phyloP scores from a whole-genome alignment of 2,113 vertebrate genomes.

The Perca schrenkii region DNA sequence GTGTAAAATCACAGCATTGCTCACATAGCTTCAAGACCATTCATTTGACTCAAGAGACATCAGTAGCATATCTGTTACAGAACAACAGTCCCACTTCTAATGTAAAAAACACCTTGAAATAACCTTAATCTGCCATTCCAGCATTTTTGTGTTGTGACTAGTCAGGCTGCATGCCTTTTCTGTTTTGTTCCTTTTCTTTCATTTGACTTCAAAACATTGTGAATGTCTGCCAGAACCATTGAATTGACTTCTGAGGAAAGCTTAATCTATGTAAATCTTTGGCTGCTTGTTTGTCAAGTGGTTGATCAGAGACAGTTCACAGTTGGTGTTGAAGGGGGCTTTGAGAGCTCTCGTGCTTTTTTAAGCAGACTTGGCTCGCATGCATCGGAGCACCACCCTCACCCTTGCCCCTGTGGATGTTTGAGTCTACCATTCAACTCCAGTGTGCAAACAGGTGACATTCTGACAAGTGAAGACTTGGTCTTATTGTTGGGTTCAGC shows the following conservation, averaged over 20 bases:
- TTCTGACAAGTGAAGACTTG: slow-evolving; percentile 63
- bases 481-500: slow-evolving; percentile 62
- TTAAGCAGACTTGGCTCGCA: slow-evolving; percentile 36
- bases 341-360: slow-evolving; percentile 46
- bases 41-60: slow-evolving; percentile 33
- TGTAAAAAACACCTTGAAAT: slow-evolving; percentile 22
- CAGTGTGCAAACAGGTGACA: slow-evolving; percentile 64
- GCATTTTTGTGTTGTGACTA: slow-evolving; percentile 17
- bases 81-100: background rate
- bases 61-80: slow-evolving; percentile 25
- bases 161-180: background rate
- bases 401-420: slow-evolving; percentile 23
- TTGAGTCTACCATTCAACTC: slow-evolving; percentile 46
- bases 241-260: slow-evolving; percentile 60
- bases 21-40: slow-evolving; percentile 22
- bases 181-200: slow-evolving; percentile 47
- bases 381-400: background rate
- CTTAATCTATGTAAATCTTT: slow-evolving; percentile 72
- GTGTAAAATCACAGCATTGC: slow-evolving; percentile 45
- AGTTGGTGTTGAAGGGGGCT: slow-evolving; percentile 51
- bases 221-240: slow-evolving; percentile 37
- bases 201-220: slow-evolving; percentile 46
- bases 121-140: slow-evolving; percentile 16
- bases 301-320: slow-evolving; percentile 71
- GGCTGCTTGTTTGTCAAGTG: slow-evolving; percentile 69